Percentiles rank a stretch among this genome's conserved stretches.
Evolutionary conservation across 2,797 vertebrate genomes (phyloP).

Genomic region (Microctenopoma lineatum): DNA sequence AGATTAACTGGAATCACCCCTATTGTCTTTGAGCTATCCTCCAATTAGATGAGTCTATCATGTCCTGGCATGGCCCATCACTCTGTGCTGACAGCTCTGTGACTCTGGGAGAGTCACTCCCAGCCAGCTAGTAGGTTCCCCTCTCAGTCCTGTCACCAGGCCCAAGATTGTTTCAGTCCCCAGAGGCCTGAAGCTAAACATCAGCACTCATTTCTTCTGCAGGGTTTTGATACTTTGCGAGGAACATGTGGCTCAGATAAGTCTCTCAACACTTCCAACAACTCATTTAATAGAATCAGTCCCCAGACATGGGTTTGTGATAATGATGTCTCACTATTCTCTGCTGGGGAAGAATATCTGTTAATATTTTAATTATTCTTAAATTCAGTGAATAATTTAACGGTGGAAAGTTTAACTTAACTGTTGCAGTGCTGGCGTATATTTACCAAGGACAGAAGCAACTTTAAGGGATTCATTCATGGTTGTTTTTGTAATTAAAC

Average conservation of each 20-base stretch:
- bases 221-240: constrained; percentile 50
- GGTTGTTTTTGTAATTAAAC: not conserved
- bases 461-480: not conserved
- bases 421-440: not conserved
- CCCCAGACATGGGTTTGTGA: constrained; percentile 33
- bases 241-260: constrained; percentile 40
- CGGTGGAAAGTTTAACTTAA: constrained; percentile 4
- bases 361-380: constrained; percentile 30
- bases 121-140: constrained; percentile 40
- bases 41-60: constrained; percentile 75
- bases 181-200: constrained; percentile 42
- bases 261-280: constrained; percentile 52
- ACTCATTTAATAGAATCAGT: constrained; percentile 39
- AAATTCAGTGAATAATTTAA: constrained; percentile 21
- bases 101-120: constrained; percentile 64
- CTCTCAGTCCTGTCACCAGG: constrained; percentile 17
- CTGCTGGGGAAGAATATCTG: constrained; percentile 9
- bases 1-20: constrained; percentile 63
- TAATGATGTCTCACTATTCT: constrained; percentile 40
- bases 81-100: constrained; percentile 71
- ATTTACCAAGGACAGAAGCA: not conserved
- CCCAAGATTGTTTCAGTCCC: constrained; percentile 49
- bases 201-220: constrained; percentile 52
- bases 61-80: constrained; percentile 70
- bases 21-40: constrained; percentile 63